A percentile compares a stretch with the other conserved stretches of the same genome.
These are phyloP conservation scores for Neuroterus valhalla DNA, from an alignment of 1,140 invertebrate species.

Conservation along the genomic window DNA sequence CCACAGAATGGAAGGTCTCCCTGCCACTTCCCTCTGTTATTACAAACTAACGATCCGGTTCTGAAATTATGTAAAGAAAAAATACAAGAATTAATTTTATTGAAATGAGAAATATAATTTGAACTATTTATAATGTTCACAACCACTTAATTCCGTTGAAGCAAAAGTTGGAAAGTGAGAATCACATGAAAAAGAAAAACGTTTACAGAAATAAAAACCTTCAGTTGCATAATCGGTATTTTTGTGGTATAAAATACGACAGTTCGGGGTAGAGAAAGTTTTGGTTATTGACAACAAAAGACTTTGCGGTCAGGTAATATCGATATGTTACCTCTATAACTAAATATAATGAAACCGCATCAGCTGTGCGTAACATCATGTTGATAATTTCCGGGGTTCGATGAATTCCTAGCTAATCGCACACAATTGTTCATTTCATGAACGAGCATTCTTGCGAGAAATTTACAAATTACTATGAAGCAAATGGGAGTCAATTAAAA, in stretches of 20 bases:
- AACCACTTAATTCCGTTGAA: not conserved
- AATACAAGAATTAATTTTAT: too few relatives aligned
- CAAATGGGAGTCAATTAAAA: too few relatives aligned
- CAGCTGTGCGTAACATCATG: not conserved
- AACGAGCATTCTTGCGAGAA: not conserved
- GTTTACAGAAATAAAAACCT: not conserved
- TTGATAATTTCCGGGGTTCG: slow-evolving; percentile 1
- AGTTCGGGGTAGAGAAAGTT: slow-evolving; percentile 19
- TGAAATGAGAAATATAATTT: too few relatives aligned
- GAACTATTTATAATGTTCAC: not conserved
- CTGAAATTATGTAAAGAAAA: slow-evolving; percentile 62
- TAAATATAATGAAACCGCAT: slow-evolving; percentile 2
- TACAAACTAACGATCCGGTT: slow-evolving; percentile 80
- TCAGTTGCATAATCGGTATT: slow-evolving; percentile 8
- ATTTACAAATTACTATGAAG: not conserved
- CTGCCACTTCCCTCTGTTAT: slow-evolving; percentile 83
- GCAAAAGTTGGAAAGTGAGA: too few relatives aligned
- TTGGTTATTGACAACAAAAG: not conserved
- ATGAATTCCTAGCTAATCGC: slow-evolving; percentile 9
- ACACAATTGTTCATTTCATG: not conserved
- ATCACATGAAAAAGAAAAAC: not conserved
- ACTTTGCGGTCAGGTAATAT: not conserved
- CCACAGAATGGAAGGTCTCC: slow-evolving; percentile 89
- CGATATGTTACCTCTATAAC: not conserved
- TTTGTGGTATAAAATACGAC: slow-evolving; percentile 8